These are phyloP conservation scores for Panagrolaimus sp. DNA, from an alignment of 1,140 invertebrate species.

Conservation along the genomic window DNA sequence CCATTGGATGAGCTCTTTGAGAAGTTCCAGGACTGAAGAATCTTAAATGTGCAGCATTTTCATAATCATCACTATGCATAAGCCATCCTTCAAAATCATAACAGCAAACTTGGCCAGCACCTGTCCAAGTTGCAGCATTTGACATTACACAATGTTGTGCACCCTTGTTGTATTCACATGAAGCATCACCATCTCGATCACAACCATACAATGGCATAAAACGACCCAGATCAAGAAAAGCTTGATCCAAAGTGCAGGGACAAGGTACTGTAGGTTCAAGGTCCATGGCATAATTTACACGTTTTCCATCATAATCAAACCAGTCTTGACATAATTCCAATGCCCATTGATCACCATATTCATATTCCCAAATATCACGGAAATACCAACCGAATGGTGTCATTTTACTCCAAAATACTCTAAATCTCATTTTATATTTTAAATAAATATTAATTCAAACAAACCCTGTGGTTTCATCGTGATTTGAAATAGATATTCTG, in stretches of 20 bases:
- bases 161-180: conserved; percentile 78
- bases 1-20: conserved; percentile 34
- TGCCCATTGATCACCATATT: conserved; percentile 69
- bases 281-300: conserved; percentile 47
- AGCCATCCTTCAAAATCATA: conserved; percentile 83
- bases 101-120: conserved; percentile 90
- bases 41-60: conserved; percentile 33
- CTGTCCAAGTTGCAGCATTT: conserved; percentile 76
- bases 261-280: conserved; percentile 66
- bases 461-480: conserved; percentile 66
- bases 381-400: conserved; percentile 89
- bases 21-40: conserved; percentile 41
- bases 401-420: conserved; percentile 63
- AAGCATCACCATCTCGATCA: conserved; percentile 80
- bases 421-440: conserved; percentile 21
- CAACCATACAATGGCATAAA: conserved; percentile 84
- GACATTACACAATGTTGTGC: conserved; percentile 85
- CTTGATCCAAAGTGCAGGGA: conserved; percentile 84
- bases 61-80: conserved; percentile 84
- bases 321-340: conserved; percentile 76
- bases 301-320: conserved; percentile 69
- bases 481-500: conserved; percentile 26
- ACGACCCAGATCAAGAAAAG: conserved; percentile 62
- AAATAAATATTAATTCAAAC: conserved; percentile 68
- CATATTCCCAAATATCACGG: conserved; percentile 73